Conservation (phyloP, 2,888 invertebrate genomes). For the Hydrotaea cyrtoneurina region DNA sequence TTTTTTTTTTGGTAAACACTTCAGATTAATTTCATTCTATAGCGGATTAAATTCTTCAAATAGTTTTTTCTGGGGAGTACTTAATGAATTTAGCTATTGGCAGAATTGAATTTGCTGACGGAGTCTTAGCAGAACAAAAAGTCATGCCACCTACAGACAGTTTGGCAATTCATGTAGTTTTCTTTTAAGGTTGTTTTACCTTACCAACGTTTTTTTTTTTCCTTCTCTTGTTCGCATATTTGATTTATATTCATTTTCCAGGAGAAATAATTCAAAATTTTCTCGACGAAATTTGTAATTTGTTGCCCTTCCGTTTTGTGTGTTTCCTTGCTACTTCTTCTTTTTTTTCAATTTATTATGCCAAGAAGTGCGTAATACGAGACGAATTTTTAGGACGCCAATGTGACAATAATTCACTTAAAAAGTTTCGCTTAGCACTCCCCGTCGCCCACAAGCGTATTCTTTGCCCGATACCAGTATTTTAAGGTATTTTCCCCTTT, state of each 20-base stretch:
- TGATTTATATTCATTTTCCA: slow-evolving; percentile 48
- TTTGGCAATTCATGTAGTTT: too few relatives aligned
- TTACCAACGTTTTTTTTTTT: neutral
- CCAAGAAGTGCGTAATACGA: slow-evolving; percentile 58
- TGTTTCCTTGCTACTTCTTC: neutral
- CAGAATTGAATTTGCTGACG: neutral
- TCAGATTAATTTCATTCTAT: slow-evolving; percentile 46
- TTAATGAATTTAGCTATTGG: neutral
- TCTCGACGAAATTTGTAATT: slow-evolving; percentile 9
- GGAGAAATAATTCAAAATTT: slow-evolving; percentile 49
- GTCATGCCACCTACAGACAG: too few relatives aligned
- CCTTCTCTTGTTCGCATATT: neutral
- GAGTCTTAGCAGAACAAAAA: neutral
- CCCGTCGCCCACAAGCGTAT: slow-evolving; percentile 19
- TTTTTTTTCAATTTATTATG: slow-evolving; percentile 54
- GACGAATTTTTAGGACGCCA: slow-evolving; percentile 58
- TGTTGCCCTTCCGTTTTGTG: slow-evolving; percentile 13
- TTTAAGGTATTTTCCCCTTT: slow-evolving; percentile 19
- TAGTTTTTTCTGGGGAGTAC: neutral
- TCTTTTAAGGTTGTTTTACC: slow-evolving; percentile 10
- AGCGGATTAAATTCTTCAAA: neutral
- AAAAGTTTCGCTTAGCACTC: slow-evolving; percentile 42
- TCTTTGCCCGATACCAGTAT: slow-evolving; percentile 47
- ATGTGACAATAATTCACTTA: slow-evolving; percentile 63
- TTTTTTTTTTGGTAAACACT: neutral